Evolutionary conservation across 2,113 vertebrate genomes (phyloP).

Genomic region (Cebidichthys violaceus): DNA sequence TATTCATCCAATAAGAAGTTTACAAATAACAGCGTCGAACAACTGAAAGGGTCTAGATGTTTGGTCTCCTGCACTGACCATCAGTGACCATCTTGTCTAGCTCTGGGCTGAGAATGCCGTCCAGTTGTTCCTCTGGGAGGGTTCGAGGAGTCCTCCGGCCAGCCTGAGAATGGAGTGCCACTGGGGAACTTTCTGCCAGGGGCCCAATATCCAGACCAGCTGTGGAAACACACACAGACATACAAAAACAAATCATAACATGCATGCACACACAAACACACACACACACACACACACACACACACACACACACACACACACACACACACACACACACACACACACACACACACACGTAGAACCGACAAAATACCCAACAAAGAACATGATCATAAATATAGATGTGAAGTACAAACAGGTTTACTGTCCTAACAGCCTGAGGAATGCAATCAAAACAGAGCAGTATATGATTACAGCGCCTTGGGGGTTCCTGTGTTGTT

Average conservation of each 20-base stretch:
- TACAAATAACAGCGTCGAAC: not conserved
- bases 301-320: constrained; percentile 39
- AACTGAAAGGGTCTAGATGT: not conserved
- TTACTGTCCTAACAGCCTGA: constrained; percentile 50
- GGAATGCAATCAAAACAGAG: constrained; percentile 52
- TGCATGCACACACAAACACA: not conserved
- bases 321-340: constrained; percentile 33
- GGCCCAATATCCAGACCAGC: constrained; percentile 90
- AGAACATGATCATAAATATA: constrained; percentile 44
- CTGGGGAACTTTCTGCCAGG: constrained; percentile 87
- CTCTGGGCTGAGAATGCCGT: constrained; percentile 96
- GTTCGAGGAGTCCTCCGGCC: constrained; percentile 87
- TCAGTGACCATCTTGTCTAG: constrained; percentile 99
- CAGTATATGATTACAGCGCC: constrained; percentile 43
- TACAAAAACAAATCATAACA: constrained; percentile 62
- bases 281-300: constrained; percentile 52
- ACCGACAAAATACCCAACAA: constrained; percentile 21
- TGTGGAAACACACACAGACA: constrained; percentile 78
- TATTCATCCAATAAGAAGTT: not conserved
- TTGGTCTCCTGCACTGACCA: constrained; percentile 84
- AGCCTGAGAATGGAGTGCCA: constrained; percentile 84
- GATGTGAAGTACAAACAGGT: constrained; percentile 43
- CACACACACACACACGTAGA: constrained; percentile 2
- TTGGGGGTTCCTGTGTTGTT: constrained; percentile 24
- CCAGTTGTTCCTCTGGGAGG: constrained; percentile 91